These are phyloP conservation scores for Steatocranus sp. DNA, from an alignment of 2,797 vertebrate genomes.

Conservation along the genomic window DNA sequence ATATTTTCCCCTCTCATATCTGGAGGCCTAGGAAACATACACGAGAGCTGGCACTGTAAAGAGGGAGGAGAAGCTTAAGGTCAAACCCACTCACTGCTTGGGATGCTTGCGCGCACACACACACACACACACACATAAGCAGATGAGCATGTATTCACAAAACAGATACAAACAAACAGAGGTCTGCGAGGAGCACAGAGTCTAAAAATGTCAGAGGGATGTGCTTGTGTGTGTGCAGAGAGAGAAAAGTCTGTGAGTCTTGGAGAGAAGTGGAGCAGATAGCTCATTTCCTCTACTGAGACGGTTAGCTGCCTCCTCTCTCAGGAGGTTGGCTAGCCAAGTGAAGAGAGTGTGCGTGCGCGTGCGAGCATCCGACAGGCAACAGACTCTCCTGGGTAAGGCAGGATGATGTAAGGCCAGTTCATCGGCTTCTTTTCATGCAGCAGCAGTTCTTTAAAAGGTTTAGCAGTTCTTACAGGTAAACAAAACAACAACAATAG, in stretches of 20 bases:
- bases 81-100: constrained; percentile 63
- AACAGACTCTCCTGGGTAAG: constrained; percentile 34
- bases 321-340: constrained; percentile 49
- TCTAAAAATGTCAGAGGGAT: constrained; percentile 37
- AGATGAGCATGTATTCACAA: constrained; percentile 9
- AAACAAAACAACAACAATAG: neutral
- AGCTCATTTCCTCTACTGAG: constrained; percentile 68
- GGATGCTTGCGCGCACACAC: neutral
- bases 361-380: constrained; percentile 2
- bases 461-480: neutral
- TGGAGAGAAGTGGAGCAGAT: constrained; percentile 61
- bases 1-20: constrained; percentile 66
- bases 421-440: constrained; percentile 17
- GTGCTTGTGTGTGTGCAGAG: neutral
- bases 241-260: neutral
- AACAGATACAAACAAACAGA: constrained; percentile 42
- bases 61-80: constrained; percentile 70
- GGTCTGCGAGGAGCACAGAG: constrained; percentile 21
- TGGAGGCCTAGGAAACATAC: constrained; percentile 48
- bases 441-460: neutral
- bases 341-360: constrained; percentile 12
- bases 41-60: constrained; percentile 69
- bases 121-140: neutral
- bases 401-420: constrained; percentile 48
- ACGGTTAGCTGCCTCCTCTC: constrained; percentile 54